Base-by-base conservation (phyloP, 1,140 invertebrate species). In the Lordiphosa clarofinis region DNA sequence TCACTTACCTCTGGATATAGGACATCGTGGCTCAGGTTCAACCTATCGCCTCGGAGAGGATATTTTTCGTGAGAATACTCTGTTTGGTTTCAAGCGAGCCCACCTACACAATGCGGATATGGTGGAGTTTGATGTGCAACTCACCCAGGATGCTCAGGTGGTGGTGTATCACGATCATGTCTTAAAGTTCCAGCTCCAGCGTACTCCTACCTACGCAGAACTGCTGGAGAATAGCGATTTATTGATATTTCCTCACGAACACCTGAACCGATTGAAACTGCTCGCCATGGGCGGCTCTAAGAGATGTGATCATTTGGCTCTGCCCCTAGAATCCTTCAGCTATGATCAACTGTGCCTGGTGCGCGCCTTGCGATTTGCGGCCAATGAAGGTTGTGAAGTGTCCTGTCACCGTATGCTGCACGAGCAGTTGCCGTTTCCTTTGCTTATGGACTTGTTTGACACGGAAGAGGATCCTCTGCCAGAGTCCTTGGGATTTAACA, bases 401-500 rank as follows among this genome's bases (percentile, higher is more conserved):
- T 40, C 42, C 12, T 66, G 91, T 66, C 92, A 93, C 76, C 90
- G 94, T 68, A 92, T 94, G 75, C 79, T 94, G 40, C 93, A 94
- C 66, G 95, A 97, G 66, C 95, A 97, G 89, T 94, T 96, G 71
- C 96, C 97, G 2, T 99, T 99, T 86, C 96, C 96, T 4, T 95
- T 95, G 2, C 90, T 99, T 5, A 91, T 95, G 79, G 91, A 94
- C 40, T 92, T 93, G 0, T 89, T 98, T n/a, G 24, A 56, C 8
- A 9, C 36, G 1, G 92, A 95, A 70, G 90, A 90, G 13, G 90
- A 98, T 0, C 93, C 95, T 70, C 89, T 91, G 13, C 47, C 56
- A 0, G n/a, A 11, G 0, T 92, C 94, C 73, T 92, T 96, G 55
- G 97, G 97, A 3, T 97, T 97, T 70, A 97, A 98, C 88, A 93